These are phyloP conservation scores for Podocnemis expansa DNA, from an alignment of 2,113 vertebrate genomes.

Conservation along the genomic window DNA sequence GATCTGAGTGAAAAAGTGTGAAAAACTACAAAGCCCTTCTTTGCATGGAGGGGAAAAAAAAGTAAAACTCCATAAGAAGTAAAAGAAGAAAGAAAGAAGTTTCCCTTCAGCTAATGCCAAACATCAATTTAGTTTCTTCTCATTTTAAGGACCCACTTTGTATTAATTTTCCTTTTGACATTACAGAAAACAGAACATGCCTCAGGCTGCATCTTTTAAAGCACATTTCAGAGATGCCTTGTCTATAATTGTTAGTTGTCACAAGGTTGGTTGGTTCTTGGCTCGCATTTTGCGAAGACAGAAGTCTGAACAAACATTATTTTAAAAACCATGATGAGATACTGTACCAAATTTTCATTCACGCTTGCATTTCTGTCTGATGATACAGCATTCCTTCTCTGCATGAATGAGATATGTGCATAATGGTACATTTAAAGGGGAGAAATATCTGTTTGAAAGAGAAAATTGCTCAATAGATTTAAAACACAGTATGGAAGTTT, in stretches of 20 bases:
- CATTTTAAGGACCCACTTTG: slow-evolving; percentile 77
- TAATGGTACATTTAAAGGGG: slow-evolving; percentile 48
- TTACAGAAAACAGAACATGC: slow-evolving; percentile 76
- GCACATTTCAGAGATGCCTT: slow-evolving; percentile 68
- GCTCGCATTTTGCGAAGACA: slow-evolving; percentile 63
- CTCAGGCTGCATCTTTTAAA: slow-evolving; percentile 75
- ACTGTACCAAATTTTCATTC: slow-evolving; percentile 57
- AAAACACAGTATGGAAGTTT: slow-evolving; percentile 59
- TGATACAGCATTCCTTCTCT: slow-evolving; percentile 48
- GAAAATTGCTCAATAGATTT: slow-evolving; percentile 22
- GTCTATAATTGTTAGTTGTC: slow-evolving; percentile 76
- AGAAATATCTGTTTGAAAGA: slow-evolving; percentile 51
- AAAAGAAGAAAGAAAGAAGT: slow-evolving; percentile 55
- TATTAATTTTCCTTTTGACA: slow-evolving; percentile 76
- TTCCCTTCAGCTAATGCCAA: slow-evolving; percentile 68
- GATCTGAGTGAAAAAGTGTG: slow-evolving; percentile 8
- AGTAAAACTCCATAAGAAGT: slow-evolving; percentile 49
- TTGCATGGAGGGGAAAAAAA: slow-evolving; percentile 23
- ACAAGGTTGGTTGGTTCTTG: slow-evolving; percentile 70
- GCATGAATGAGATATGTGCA: slow-evolving; percentile 52
- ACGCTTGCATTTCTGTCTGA: slow-evolving; percentile 7
- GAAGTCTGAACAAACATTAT: slow-evolving; percentile 68
- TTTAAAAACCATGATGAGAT: slow-evolving; percentile 71
- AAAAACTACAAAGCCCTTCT: slow-evolving; percentile 35
- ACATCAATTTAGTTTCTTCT: slow-evolving; percentile 78